A percentile compares a stretch with the other conserved stretches of the same genome.
phyloP scores from a whole-genome alignment of 2,888 invertebrate species.

The Erebia ligea region DNA sequence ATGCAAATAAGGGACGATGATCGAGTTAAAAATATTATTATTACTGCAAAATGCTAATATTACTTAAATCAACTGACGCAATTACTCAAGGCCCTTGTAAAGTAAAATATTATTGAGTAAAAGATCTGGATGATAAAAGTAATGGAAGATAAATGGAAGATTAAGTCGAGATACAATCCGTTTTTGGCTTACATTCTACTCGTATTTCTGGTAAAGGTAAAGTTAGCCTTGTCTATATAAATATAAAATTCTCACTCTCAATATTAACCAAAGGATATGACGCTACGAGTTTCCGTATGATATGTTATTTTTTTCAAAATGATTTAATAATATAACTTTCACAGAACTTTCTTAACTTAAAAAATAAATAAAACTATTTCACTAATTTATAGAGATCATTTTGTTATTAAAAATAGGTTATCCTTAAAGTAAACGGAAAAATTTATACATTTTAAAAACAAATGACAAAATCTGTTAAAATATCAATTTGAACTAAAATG shows the following conservation, averaged over 20 bases:
- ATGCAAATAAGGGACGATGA: too few relatives aligned
- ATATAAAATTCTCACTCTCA: conserved; percentile 61
- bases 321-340: background rate
- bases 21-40: too few relatives aligned
- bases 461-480: conserved; percentile 56
- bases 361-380: too few relatives aligned
- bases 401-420: too few relatives aligned
- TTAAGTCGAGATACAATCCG: conserved; percentile 15
- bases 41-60: too few relatives aligned
- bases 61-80: too few relatives aligned
- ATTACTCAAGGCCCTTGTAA: too few relatives aligned
- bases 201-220: conserved; percentile 23
- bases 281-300: conserved; percentile 56
- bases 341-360: background rate
- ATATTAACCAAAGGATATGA: conserved; percentile 63
- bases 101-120: background rate
- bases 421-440: background rate
- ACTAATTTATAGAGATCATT: too few relatives aligned
- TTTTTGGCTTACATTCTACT: conserved; percentile 32
- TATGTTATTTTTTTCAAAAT: conserved; percentile 55
- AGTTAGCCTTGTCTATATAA: conserved; percentile 49
- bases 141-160: conserved; percentile 31
- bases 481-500: conserved; percentile 67
- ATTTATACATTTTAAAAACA: conserved; percentile 33
- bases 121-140: background rate